Percentiles rank a stretch among this genome's conserved stretches.
phyloP scores from a whole-genome alignment of 2,888 invertebrate genomes.

The Hirtodrosophila cameraria region DNA sequence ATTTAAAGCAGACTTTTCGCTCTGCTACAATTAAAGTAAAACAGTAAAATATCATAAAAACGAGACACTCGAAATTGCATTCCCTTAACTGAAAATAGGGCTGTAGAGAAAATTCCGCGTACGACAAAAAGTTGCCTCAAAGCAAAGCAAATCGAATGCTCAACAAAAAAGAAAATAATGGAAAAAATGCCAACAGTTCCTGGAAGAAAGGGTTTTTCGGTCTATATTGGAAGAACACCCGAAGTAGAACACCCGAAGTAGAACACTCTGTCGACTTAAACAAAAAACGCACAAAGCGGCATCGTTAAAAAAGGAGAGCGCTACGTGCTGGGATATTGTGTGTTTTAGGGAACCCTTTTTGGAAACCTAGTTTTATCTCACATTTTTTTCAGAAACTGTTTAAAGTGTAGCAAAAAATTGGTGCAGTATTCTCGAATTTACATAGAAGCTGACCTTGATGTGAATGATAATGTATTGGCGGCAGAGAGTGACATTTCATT shows the following conservation, averaged over 20 bases:
- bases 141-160: constrained; percentile 50
- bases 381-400: constrained; percentile 11
- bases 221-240: constrained; percentile 46
- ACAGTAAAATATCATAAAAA: constrained; percentile 66
- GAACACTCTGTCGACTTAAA: constrained; percentile 54
- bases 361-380: constrained; percentile 32
- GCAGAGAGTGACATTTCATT: constrained; percentile 54
- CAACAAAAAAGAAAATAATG: constrained; percentile 18
- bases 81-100: constrained; percentile 48
- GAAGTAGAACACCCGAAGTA: constrained; percentile 74
- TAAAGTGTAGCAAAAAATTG: constrained; percentile 73
- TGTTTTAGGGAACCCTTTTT: constrained; percentile 27
- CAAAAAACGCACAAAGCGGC: constrained; percentile 64
- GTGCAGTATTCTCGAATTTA: constrained; percentile 57
- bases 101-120: constrained; percentile 40
- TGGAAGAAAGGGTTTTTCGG: constrained; percentile 25
- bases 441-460: constrained; percentile 67
- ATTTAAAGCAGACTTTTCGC: constrained; percentile 15
- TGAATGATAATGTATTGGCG: constrained; percentile 2
- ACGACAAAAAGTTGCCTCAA: constrained; percentile 71
- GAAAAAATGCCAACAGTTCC: constrained; percentile 24
- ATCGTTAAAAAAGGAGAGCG: constrained; percentile 75
- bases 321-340: constrained; percentile 46
- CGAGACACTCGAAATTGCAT: constrained; percentile 31
- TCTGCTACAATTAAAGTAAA: constrained; percentile 77